These are phyloP conservation scores for Ctena decussata DNA, from an alignment of 2,888 invertebrate species.

Conservation along the genomic window DNA sequence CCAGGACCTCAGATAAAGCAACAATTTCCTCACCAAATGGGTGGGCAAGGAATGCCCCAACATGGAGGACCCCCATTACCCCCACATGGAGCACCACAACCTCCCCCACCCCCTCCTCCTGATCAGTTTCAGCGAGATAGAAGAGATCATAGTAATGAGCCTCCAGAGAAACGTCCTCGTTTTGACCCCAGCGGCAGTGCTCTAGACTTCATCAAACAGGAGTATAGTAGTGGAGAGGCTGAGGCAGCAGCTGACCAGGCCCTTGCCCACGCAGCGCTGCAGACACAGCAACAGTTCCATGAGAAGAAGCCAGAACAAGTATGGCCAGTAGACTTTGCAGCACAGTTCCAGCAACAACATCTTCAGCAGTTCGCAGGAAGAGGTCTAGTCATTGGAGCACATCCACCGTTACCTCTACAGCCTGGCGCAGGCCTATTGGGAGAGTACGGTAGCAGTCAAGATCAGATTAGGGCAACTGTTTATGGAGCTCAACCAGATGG, in stretches of 20 bases:
- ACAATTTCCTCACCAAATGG: constrained; percentile 34
- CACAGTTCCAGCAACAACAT: constrained; percentile 25
- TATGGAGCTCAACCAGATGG: constrained; percentile 62
- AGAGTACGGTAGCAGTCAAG: constrained; percentile 62
- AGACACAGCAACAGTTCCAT: constrained; percentile 27
- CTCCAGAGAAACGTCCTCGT: constrained; percentile 73
- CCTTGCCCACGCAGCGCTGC: not conserved
- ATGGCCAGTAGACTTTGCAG: constrained; percentile 35
- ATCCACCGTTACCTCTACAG: constrained; percentile 43
- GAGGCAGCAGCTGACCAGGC: constrained; percentile 47
- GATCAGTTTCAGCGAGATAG: constrained; percentile 50
- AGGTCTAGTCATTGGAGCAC: constrained; percentile 51
- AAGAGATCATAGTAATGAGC: constrained; percentile 63
- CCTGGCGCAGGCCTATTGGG: constrained; percentile 60
- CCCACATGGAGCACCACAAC: constrained; percentile 62
- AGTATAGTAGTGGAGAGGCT: constrained; percentile 78
- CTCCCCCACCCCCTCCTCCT: constrained; percentile 71
- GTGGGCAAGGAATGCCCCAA: constrained; percentile 52
- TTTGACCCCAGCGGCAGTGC: constrained; percentile 77
- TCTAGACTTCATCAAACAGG: constrained; percentile 84
- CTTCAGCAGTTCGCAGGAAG: constrained; percentile 61
- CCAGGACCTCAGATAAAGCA: constrained; percentile 42
- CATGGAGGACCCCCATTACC: constrained; percentile 56
- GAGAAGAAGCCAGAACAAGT: constrained; percentile 39
- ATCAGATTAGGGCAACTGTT: constrained; percentile 55